Evolutionary conservation across 2,113 vertebrate species (phyloP).

Genomic region (Saimiri boliviensis): DNA sequence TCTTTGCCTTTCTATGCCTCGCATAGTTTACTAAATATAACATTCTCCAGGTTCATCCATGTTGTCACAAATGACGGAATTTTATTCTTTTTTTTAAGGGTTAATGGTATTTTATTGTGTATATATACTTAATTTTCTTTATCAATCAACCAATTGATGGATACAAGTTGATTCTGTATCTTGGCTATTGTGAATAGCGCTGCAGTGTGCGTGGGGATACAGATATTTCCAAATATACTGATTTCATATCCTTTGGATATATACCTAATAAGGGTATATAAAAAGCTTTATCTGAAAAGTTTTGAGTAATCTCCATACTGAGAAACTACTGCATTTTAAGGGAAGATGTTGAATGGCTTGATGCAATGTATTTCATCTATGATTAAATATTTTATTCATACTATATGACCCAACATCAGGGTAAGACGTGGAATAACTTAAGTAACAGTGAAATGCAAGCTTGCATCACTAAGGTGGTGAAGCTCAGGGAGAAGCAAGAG

Average conservation of each 20-base stretch:
- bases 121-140: background rate
- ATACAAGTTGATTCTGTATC: background rate
- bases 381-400: background rate
- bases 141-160: background rate
- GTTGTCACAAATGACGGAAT: background rate
- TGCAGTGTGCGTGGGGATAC: background rate
- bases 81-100: background rate
- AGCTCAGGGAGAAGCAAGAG: too few relatives aligned
- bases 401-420: background rate
- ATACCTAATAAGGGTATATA: background rate
- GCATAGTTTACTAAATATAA: background rate
- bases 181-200: background rate
- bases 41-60: background rate
- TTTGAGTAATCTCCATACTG: background rate
- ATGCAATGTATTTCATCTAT: background rate
- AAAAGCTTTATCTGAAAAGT: background rate
- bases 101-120: background rate
- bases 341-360: background rate
- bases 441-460: too few relatives aligned
- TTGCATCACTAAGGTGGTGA: too few relatives aligned
- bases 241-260: background rate
- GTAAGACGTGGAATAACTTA: too few relatives aligned
- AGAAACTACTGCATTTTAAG: background rate
- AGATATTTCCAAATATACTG: background rate
- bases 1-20: background rate